Evolutionary conservation across 2,797 vertebrate genomes (phyloP).

Genomic region (Chelmon rostratus): DNA sequence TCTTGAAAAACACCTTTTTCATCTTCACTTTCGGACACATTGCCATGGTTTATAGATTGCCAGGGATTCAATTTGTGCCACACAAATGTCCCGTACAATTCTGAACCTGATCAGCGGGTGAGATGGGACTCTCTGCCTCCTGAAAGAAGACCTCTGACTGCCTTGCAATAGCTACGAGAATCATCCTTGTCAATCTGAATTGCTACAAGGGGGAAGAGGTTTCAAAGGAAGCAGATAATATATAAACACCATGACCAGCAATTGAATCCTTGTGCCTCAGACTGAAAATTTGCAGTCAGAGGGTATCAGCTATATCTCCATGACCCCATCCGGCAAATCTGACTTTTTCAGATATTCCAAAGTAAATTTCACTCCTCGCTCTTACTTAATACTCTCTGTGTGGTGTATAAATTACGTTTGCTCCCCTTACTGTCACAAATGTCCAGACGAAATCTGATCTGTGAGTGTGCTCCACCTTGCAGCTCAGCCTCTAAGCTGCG

Average conservation of each 20-base stretch:
- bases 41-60: conserved; percentile 80
- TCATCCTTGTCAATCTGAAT: conserved; percentile 82
- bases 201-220: conserved; percentile 49
- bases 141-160: conserved; percentile 69
- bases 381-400: conserved; percentile 15
- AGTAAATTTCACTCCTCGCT: conserved; percentile 38
- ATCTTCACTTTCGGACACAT: conserved; percentile 71
- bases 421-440: conserved; percentile 46
- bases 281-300: conserved; percentile 42
- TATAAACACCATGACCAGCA: conserved; percentile 61
- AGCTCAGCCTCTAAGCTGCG: conserved; percentile 30
- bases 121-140: conserved; percentile 69
- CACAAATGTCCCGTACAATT: conserved; percentile 74
- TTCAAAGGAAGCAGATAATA: conserved; percentile 68
- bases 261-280: conserved; percentile 54
- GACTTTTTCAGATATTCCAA: conserved; percentile 32
- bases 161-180: conserved; percentile 66
- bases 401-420: conserved; percentile 52
- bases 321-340: conserved; percentile 18
- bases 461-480: conserved; percentile 17
- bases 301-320: conserved; percentile 39
- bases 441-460: conserved; percentile 54
- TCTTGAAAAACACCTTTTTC: conserved; percentile 67
- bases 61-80: conserved; percentile 83
- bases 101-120: conserved; percentile 66